Conservation (phyloP, 35 echinoderm and acorn worm species). For the Ptychodera flava region DNA sequence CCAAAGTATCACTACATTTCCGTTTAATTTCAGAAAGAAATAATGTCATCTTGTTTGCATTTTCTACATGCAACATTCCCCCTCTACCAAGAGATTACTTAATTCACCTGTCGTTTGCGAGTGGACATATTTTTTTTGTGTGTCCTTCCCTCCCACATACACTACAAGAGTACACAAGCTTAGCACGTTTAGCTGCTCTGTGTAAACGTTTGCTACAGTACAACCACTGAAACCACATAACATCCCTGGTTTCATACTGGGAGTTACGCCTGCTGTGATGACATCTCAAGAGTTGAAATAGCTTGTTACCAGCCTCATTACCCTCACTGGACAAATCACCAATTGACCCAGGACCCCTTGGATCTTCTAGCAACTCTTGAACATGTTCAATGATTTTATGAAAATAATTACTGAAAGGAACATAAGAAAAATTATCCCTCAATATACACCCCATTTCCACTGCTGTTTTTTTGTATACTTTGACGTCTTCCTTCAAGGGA, state of each 20-base stretch:
- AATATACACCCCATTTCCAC: conserved; percentile 28
- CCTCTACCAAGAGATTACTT: too few species aligned
- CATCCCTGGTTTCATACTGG: conserved; percentile 3
- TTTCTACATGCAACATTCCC: too few species aligned
- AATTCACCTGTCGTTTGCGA: too few species aligned
- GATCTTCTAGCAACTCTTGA: conserved; percentile 16
- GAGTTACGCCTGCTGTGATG: background rate
- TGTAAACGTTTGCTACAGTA: too few species aligned
- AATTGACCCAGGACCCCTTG: conserved; percentile 21
- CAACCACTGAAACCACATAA: conserved; percentile 43
- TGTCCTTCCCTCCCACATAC: too few species aligned
- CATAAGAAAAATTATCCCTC: conserved; percentile 28
- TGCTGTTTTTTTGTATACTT: conserved; percentile 12
- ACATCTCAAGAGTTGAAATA: conserved; percentile 19
- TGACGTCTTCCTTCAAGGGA: conserved; percentile 23
- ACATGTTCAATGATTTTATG: conserved; percentile 49
- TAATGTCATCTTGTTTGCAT: too few species aligned
- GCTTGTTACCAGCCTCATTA: conserved; percentile 36
- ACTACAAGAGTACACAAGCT: too few species aligned
- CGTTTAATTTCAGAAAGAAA: too few species aligned
- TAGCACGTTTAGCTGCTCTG: too few species aligned
- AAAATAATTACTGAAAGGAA: conserved; percentile 32
- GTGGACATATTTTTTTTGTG: too few species aligned
- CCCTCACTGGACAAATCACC: conserved; percentile 32
- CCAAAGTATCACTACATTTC: too few species aligned